Evolutionary conservation across 1,140 invertebrate genomes (phyloP).

Genomic region (Zaprionus ghesquierei): DNA sequence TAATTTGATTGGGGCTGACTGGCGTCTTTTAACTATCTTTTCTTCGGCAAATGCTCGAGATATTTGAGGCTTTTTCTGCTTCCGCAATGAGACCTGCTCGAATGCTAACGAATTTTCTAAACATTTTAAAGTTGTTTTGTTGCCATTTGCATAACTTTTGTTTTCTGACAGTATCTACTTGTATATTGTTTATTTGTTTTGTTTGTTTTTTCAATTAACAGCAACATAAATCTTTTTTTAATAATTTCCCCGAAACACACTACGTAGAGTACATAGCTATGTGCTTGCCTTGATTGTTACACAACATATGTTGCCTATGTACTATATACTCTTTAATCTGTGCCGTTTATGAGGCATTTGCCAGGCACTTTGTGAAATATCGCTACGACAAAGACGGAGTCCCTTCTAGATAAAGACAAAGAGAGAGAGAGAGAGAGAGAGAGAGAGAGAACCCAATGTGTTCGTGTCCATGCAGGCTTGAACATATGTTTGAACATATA

Average conservation of each 20-base stretch:
- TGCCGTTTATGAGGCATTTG: conserved; percentile 46
- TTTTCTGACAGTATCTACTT: not conserved
- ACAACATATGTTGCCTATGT: not conserved
- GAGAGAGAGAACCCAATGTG: conserved; percentile 2
- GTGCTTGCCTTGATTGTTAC: not conserved
- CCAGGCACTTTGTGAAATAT: conserved; percentile 36
- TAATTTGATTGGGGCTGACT: conserved; percentile 27
- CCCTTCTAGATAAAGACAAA: conserved; percentile 29
- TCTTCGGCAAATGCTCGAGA: not conserved
- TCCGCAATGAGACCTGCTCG: conserved; percentile 2
- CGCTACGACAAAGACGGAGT: not conserved
- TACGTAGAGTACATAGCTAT: not conserved
- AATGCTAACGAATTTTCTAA: not conserved
- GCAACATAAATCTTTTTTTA: not conserved
- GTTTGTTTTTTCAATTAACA: not conserved
- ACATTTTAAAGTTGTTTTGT: not conserved
- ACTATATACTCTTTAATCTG: conserved; percentile 40
- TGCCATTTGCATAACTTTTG: too few species aligned
- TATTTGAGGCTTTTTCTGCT: not conserved
- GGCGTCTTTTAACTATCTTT: conserved; percentile 11
- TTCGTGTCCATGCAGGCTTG: conserved; percentile 26
- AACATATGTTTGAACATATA: too few species aligned
- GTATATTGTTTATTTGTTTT: not conserved
- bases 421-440: not conserved
- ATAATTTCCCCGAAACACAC: not conserved